phyloP scores from a whole-genome alignment of 2,797 vertebrate genomes.

The Linurgus olivaceus region DNA sequence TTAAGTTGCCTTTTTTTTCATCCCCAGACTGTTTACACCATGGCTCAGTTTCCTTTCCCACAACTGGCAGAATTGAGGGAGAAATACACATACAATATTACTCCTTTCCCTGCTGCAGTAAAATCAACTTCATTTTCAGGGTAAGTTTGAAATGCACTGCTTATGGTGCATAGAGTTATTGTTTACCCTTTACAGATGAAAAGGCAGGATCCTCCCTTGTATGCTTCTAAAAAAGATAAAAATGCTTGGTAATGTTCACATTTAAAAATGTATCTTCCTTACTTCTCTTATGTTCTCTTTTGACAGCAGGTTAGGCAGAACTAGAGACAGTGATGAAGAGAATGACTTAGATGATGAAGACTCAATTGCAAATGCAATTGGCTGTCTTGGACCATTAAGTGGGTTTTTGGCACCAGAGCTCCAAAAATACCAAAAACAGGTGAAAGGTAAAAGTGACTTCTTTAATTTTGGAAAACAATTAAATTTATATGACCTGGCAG shows the following conservation, averaged over 20 bases:
- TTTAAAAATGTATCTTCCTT: neutral
- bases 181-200: neutral
- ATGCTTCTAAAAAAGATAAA: neutral
- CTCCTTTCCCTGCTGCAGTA: slow-evolving; percentile 91
- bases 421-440: slow-evolving; percentile 91
- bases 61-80: slow-evolving; percentile 94
- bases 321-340: slow-evolving; percentile 93
- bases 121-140: slow-evolving; percentile 79
- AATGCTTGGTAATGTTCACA: neutral
- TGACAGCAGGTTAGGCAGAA: slow-evolving; percentile 73
- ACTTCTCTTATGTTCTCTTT: neutral
- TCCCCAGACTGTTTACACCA: slow-evolving; percentile 91
- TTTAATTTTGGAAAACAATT: neutral
- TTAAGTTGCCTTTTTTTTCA: neutral
- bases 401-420: slow-evolving; percentile 91
- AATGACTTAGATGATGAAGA: slow-evolving; percentile 92
- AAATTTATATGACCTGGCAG: neutral
- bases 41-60: slow-evolving; percentile 96
- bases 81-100: slow-evolving; percentile 99
- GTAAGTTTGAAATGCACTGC: slow-evolving; percentile 63
- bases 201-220: neutral
- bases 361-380: slow-evolving; percentile 84
- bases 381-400: slow-evolving; percentile 94
- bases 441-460: slow-evolving; percentile 84
- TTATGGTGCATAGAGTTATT: neutral